phyloP scores from a whole-genome alignment of 1,140 invertebrate species.

The Rhopalosiphum maidis region DNA sequence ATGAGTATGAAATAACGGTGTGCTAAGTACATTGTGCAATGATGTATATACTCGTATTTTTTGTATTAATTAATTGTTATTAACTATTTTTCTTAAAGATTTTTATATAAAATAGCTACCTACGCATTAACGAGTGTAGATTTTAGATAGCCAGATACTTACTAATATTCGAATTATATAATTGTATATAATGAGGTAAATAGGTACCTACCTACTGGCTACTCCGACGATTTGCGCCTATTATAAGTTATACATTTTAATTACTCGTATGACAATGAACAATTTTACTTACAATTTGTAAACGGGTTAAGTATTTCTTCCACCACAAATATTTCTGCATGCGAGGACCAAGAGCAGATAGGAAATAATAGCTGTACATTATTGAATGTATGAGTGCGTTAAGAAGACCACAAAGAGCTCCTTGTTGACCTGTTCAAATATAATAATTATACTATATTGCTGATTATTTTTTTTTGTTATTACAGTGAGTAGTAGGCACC shows the following conservation, averaged over 20 bases:
- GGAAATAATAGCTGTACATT: constrained; percentile 64
- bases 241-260: background rate
- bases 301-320: constrained; percentile 63
- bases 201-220: background rate
- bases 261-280: background rate
- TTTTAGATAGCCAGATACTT: too few relatives aligned
- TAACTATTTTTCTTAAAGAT: background rate
- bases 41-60: background rate
- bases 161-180: background rate
- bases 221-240: background rate
- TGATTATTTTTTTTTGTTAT: background rate
- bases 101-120: background rate
- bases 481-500: too few relatives aligned
- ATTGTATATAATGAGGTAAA: background rate
- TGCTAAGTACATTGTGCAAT: background rate
- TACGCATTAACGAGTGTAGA: background rate
- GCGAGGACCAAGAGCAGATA: constrained; percentile 62
- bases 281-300: constrained; percentile 62
- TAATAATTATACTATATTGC: background rate
- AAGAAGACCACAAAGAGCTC: constrained; percentile 67
- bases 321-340: constrained; percentile 63
- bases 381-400: constrained; percentile 70
- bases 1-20: background rate
- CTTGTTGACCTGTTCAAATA: constrained; percentile 61
- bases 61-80: background rate